Evolutionary conservation across 2,797 vertebrate genomes (phyloP).

Genomic region (Graptemys geographica): DNA sequence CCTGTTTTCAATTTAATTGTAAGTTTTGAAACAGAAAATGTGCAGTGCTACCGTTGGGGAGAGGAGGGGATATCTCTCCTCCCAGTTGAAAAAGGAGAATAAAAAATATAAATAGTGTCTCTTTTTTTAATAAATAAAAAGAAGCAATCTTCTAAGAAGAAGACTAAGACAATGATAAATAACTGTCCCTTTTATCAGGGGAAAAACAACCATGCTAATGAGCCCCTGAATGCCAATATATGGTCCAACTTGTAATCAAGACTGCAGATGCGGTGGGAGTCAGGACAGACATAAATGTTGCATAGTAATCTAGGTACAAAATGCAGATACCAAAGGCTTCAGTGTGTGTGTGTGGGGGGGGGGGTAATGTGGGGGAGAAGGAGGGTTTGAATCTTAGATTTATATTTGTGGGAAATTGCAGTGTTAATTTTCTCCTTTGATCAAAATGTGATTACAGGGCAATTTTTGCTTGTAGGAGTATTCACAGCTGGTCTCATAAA

Average conservation of each 20-base stretch:
- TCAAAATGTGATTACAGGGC: neutral
- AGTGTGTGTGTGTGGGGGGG: neutral
- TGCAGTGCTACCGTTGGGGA: neutral
- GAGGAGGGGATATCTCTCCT: too few relatives aligned
- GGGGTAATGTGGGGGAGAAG: neutral
- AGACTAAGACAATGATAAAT: neutral
- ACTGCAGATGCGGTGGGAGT: neutral
- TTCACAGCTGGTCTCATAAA: neutral
- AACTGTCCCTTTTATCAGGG: neutral
- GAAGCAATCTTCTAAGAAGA: neutral
- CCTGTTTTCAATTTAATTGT: neutral
- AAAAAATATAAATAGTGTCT: neutral
- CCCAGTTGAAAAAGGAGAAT: neutral
- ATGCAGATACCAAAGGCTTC: neutral
- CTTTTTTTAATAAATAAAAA: neutral
- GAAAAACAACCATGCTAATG: neutral
- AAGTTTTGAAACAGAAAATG: slow-evolving; percentile 29
- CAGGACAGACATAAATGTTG: neutral
- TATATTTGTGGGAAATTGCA: neutral
- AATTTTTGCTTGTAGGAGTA: neutral
- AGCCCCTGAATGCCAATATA: neutral
- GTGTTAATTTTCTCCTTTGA: neutral
- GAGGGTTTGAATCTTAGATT: neutral
- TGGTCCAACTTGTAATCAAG: neutral
- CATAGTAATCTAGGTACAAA: neutral